These are phyloP conservation scores for Otocyon megalotis DNA, from an alignment of 2,113 vertebrate genomes.

Conservation along the genomic window DNA sequence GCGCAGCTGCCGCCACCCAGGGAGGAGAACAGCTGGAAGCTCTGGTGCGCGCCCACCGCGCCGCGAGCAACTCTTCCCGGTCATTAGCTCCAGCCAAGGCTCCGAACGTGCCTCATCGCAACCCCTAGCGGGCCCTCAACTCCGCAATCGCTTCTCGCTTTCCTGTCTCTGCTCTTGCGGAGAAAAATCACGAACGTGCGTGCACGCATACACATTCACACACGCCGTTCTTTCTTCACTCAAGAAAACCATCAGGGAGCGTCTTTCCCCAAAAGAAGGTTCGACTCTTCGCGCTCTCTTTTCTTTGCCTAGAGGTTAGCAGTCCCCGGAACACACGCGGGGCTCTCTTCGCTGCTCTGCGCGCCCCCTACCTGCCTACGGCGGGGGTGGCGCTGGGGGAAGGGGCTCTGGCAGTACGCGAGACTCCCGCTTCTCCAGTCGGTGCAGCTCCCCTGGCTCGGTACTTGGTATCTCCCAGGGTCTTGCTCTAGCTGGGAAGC, in stretches of 20 bases:
- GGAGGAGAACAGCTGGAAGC: constrained; percentile 71
- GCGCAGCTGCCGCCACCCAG: constrained; percentile 41
- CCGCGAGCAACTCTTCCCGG: constrained; percentile 50
- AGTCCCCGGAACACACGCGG: not conserved
- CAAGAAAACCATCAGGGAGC: constrained; percentile 60
- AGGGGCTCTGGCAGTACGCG: not conserved
- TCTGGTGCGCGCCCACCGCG: constrained; percentile 4
- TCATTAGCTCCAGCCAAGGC: constrained; percentile 66
- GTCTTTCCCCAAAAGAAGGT: constrained; percentile 31
- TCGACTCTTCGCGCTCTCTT: constrained; percentile 12
- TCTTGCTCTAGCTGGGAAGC: constrained; percentile 56
- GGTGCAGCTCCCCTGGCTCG: constrained; percentile 71
- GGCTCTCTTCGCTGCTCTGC: not conserved
- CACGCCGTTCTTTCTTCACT: constrained; percentile 55
- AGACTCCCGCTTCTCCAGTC: not conserved
- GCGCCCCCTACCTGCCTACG: constrained; percentile 61
- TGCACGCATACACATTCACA: constrained; percentile 36
- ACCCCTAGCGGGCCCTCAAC: constrained; percentile 66
- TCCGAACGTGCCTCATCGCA: constrained; percentile 64
- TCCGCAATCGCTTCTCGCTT: not conserved
- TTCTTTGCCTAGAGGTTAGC: constrained; percentile 39
- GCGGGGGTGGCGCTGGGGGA: not conserved
- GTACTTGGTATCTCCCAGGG: constrained; percentile 79
- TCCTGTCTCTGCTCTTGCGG: constrained; percentile 10
- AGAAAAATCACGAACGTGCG: constrained; percentile 58